Conservation (phyloP, 2,113 vertebrate species). For the Brachirus orientalis region DNA sequence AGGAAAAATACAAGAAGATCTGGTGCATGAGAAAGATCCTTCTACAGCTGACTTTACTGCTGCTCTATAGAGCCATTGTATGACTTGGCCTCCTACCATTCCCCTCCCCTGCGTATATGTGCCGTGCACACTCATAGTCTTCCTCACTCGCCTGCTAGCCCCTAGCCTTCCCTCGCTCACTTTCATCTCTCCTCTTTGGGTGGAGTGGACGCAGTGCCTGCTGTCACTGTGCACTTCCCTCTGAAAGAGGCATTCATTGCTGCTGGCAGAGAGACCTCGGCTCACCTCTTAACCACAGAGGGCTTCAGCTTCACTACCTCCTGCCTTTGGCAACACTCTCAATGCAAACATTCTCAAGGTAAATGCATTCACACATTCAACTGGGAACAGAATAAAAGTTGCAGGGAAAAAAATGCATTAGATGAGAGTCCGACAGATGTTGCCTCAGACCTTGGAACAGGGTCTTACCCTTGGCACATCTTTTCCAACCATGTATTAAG, state of each 20-base stretch:
- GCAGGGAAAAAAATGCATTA: neutral
- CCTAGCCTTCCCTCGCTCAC: conserved; percentile 22
- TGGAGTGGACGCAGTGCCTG: conserved; percentile 46
- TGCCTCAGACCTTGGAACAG: conserved; percentile 40
- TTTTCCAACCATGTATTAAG: conserved; percentile 18
- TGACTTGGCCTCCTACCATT: conserved; percentile 28
- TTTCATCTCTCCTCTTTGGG: conserved; percentile 61
- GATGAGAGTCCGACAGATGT: conserved; percentile 46
- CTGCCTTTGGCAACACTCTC: conserved; percentile 44
- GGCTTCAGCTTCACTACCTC: conserved; percentile 41
- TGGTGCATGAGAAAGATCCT: conserved; percentile 30
- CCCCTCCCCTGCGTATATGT: conserved; percentile 11
- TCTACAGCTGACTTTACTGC: conserved; percentile 40
- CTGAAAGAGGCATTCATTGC: conserved; percentile 76
- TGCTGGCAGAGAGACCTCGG: conserved; percentile 55
- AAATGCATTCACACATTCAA: conserved; percentile 36
- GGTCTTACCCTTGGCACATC: conserved; percentile 35
- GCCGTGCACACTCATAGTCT: conserved; percentile 38
- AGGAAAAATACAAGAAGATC: neutral
- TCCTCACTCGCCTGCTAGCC: conserved; percentile 29
- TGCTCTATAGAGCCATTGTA: conserved; percentile 65
- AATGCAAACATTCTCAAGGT: conserved; percentile 60
- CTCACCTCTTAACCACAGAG: conserved; percentile 54
- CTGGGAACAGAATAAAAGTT: conserved; percentile 1
- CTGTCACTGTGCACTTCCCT: conserved; percentile 39